Evolutionary conservation across 2,888 invertebrate species (phyloP).

Genomic region (Tryphoninae sp.): DNA sequence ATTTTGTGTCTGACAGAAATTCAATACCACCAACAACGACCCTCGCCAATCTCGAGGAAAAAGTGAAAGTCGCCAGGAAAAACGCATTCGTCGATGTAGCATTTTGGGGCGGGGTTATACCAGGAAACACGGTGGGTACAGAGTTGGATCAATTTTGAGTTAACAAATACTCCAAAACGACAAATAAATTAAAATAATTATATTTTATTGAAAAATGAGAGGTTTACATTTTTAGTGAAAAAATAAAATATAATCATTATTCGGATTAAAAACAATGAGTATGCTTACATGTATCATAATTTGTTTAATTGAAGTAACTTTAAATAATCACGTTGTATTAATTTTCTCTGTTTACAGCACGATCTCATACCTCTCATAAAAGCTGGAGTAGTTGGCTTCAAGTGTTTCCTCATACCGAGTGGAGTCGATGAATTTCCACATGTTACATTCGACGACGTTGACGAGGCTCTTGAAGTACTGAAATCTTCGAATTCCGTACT

Average conservation of each 20-base stretch:
- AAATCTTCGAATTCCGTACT: conserved; percentile 85
- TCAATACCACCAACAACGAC: conserved; percentile 88
- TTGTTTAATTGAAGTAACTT: neutral
- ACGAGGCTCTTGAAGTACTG: conserved; percentile 84
- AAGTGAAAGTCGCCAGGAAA: conserved; percentile 84
- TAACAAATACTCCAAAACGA: neutral
- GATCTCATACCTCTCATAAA: conserved; percentile 84
- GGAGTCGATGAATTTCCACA: conserved; percentile 88
- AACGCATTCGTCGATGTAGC: conserved; percentile 87
- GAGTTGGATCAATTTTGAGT: neutral
- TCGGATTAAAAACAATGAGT: neutral
- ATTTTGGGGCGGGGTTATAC: conserved; percentile 91
- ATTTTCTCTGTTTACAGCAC: conserved; percentile 78
- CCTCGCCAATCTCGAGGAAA: conserved; percentile 84
- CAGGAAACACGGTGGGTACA: conserved; percentile 84
- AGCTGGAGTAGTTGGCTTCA: conserved; percentile 88
- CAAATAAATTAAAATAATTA: conserved; percentile 1
- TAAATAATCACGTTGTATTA: neutral
- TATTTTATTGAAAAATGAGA: no score
- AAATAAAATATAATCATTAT: neutral
- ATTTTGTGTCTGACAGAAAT: conserved; percentile 82
- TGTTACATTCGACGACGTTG: conserved; percentile 83
- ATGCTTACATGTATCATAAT: neutral
- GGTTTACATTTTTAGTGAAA: neutral
- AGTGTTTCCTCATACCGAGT: conserved; percentile 87